These are phyloP conservation scores for Zapus hudsonius DNA, from an alignment of 2,113 vertebrate species.

Conservation along the genomic window DNA sequence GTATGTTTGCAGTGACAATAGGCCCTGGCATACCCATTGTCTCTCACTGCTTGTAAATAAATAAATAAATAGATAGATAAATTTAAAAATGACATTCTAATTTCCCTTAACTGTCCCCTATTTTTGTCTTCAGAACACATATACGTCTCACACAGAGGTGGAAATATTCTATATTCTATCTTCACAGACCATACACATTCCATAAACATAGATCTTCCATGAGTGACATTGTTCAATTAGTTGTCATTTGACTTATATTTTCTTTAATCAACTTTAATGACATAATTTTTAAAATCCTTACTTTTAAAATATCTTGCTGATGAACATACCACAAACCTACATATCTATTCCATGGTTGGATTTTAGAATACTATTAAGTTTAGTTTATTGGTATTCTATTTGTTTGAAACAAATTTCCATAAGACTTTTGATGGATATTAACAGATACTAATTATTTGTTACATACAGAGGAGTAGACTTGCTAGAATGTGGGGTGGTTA, in stretches of 20 bases:
- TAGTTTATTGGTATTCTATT: background rate
- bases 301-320: background rate
- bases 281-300: background rate
- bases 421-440: background rate
- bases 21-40: too few species aligned
- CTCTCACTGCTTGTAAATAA: too few species aligned
- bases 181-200: background rate
- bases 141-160: background rate
- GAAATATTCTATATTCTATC: background rate
- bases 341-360: background rate
- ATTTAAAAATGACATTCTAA: too few species aligned
- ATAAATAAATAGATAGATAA: too few species aligned
- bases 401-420: background rate
- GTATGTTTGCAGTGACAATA: too few species aligned
- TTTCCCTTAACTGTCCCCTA: too few species aligned
- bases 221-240: background rate
- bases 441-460: background rate
- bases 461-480: background rate
- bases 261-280: background rate
- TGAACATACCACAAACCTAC: background rate
- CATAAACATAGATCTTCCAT: background rate
- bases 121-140: background rate
- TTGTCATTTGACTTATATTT: background rate
- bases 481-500: too few species aligned
- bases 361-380: background rate